Base-by-base conservation (phyloP, 1,140 invertebrate genomes). In the Lepidurus apus region DNA sequence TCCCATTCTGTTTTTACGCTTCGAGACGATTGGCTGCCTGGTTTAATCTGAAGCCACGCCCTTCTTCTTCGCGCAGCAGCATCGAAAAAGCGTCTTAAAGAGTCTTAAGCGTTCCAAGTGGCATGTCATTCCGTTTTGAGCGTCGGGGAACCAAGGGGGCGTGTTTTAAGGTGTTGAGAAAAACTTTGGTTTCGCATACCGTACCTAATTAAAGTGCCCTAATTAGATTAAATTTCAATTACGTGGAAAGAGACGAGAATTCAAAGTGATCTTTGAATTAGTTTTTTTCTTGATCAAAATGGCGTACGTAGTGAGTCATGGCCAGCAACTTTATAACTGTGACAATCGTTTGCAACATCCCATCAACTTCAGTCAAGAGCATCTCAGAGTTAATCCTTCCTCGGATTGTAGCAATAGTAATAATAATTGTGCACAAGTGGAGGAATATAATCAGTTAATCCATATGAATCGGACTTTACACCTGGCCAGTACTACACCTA, bases 211-310 rank as follows among this genome's bases (percentile, higher is more conserved):
- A 65, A 34, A 34, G 53, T 65, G 53, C 13, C 53, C 21, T 65
- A 65, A 65, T 65, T 65, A 65, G 53, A 65, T 65, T 65, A 65
- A 65, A 7, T 65, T 65, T 21, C 53, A 65, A 65, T 65, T 65
- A 65, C 17, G 17, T 13, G 53, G 53, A 17, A 17, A 7, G 17
- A n/a, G 53, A 65, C 17, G 53, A 65, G 13, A 65, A 65, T 21
- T 65, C 17, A 65, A 21, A 9, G 9, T 21, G 13, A 65, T n/a
- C 17, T 13, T 65, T 11, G 45, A 11, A 47, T 34, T 34, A 34
- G 26, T 34, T 34, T 9, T 21, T 13, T 65, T 65, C 10, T 47
- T 65, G 9, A 65, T 7, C 53, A 65, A 17, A 65, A 65, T 65
- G 53, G 53, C 53, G 13, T 65, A 65, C 13, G 53, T 21, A n/a